phyloP scores from a whole-genome alignment of 2,888 invertebrate species.

The Venusia cambrica region DNA sequence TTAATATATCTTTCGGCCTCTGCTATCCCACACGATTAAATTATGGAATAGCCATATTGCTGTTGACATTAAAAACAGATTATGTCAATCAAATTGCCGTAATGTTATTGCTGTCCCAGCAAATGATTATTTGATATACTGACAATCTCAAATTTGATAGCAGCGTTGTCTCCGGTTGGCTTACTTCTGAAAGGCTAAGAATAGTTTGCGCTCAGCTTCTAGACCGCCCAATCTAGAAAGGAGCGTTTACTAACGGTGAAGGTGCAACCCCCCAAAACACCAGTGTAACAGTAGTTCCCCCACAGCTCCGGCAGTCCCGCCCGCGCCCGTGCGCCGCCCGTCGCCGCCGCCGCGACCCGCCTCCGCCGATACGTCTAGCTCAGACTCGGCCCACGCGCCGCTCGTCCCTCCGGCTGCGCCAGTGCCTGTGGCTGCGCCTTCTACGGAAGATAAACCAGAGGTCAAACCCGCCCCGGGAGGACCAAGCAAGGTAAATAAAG shows the following conservation, averaged over 20 bases:
- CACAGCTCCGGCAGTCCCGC: constrained; percentile 32
- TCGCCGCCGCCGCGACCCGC: constrained; percentile 71
- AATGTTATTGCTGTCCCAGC: too few relatives aligned
- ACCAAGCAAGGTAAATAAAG: constrained; percentile 49
- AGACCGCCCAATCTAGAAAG: too few relatives aligned
- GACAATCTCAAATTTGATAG: too few relatives aligned
- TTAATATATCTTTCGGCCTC: too few relatives aligned
- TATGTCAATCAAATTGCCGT: too few relatives aligned
- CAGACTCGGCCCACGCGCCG: constrained; percentile 73
- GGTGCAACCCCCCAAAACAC: background rate
- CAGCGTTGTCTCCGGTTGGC: too few relatives aligned
- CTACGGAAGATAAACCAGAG: constrained; percentile 43
- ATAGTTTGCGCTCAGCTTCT: too few relatives aligned
- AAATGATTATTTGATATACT: too few relatives aligned
- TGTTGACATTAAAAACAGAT: too few relatives aligned
- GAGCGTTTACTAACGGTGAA: background rate
- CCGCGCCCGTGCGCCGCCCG: constrained; percentile 43
- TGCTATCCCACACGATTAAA: too few relatives aligned
- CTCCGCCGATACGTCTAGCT: constrained; percentile 80
- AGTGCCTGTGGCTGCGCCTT: constrained; percentile 33
- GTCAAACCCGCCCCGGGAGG: constrained; percentile 26
- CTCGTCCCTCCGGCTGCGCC: constrained; percentile 44
- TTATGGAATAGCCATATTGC: too few relatives aligned
- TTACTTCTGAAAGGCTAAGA: too few relatives aligned
- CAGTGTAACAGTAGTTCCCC: constrained; percentile 5